Conservation (phyloP, 1,140 invertebrate genomes). For the Pseudobourletiella spinata region DNA sequence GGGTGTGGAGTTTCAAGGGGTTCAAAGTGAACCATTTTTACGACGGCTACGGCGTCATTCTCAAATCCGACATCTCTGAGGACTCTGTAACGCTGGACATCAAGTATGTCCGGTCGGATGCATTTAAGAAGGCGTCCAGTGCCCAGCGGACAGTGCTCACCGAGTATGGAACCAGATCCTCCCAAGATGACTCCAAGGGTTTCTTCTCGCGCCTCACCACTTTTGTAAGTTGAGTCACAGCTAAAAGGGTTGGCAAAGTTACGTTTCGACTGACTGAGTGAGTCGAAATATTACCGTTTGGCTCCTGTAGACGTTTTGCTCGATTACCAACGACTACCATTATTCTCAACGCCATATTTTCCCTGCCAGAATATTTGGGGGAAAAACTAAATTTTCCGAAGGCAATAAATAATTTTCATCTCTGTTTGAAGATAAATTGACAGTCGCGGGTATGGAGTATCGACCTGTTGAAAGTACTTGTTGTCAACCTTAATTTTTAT, state of each 20-base stretch:
- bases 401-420: no score
- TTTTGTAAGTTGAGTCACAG: not conserved
- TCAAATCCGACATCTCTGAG: constrained; percentile 9
- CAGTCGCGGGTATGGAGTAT: no score
- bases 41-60: constrained; percentile 23
- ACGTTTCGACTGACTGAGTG: no score
- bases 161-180: constrained; percentile 25
- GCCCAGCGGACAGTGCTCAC: constrained; percentile 12
- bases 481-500: not conserved
- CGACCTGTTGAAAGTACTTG: no score
- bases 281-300: no score
- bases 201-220: constrained; percentile 1
- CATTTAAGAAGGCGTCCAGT: constrained; percentile 15
- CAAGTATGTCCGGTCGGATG: constrained; percentile 28
- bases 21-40: not conserved
- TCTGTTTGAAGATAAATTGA: no score
- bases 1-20: not conserved
- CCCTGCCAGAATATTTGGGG: no score
- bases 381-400: no score
- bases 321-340: no score
- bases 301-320: no score
- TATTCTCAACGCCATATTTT: no score
- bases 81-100: constrained; percentile 20
- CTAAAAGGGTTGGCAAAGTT: no score
- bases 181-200: constrained; percentile 1